phyloP scores from a whole-genome alignment of 2,888 invertebrate species.

The Temnothorax ravouxi region DNA sequence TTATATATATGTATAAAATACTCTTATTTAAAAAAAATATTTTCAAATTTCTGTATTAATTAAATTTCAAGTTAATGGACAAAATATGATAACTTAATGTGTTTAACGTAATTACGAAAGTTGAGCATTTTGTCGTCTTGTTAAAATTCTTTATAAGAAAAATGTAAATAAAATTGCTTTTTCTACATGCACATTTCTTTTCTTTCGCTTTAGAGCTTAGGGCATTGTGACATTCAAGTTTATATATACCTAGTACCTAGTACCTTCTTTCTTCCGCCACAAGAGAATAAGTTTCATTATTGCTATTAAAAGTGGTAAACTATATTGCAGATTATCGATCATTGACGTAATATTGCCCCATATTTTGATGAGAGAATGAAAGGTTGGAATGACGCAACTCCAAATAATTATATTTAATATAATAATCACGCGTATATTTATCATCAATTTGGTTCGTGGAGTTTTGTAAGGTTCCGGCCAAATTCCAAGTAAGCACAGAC shows the following conservation, averaged over 20 bases:
- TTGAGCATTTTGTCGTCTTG: not conserved
- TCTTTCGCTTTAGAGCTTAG: not conserved
- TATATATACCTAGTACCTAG: no score
- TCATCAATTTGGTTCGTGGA: not conserved
- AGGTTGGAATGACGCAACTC: slow-evolving; percentile 4
- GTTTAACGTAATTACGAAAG: not conserved
- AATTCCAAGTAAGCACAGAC: slow-evolving; percentile 26
- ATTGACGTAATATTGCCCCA: slow-evolving; percentile 11
- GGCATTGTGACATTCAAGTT: not conserved
- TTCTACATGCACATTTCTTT: not conserved
- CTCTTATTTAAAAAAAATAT: not conserved
- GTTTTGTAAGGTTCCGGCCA: slow-evolving; percentile 51
- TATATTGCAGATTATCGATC: slow-evolving; percentile 51
- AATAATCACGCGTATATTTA: not conserved
- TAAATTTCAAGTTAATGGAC: not conserved
- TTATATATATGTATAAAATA: not conserved
- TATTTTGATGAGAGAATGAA: slow-evolving; percentile 15
- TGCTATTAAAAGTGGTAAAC: slow-evolving; percentile 28
- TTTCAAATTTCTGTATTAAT: not conserved
- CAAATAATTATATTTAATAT: not conserved
- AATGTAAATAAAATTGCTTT: not conserved
- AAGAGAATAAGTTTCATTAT: slow-evolving; percentile 33
- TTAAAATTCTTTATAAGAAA: not conserved
- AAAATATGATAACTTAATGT: not conserved
- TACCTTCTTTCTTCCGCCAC: slow-evolving; percentile 44